Base-by-base conservation (phyloP, 2,797 vertebrate genomes). In the Centroberyx gerrardi region DNA sequence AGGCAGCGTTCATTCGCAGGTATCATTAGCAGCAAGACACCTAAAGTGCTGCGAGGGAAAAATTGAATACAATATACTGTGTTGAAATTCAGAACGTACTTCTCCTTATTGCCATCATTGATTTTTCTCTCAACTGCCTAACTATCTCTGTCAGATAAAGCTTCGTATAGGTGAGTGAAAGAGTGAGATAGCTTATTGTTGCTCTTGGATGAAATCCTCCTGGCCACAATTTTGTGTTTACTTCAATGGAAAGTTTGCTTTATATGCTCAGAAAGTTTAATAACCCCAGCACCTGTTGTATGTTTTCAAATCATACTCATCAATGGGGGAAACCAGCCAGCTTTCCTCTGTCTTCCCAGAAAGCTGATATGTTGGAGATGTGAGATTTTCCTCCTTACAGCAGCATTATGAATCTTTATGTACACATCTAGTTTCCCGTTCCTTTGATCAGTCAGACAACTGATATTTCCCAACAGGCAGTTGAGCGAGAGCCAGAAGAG, bases 1-100 rank as follows among this genome's bases (percentile, higher is more conserved):
- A 90, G 81, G 81, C 86, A 70, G 83, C 79, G 55, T 80, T 92
- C 72, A 55, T 82, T 89, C 17, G 42, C 79, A 90, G 83, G 82
- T 85, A 78, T 87, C 76, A 62, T 81, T 76, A 87, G 74, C 49
- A 63, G 74, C 42, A 0, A 53, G 60, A 74, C 74, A 74, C 66
- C 68, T 69, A 68, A 61, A 61, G 5, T 52, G 62, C 68, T 58
- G 67, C 28, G 18, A 31, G 28, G 17, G 48, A 14, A 8, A 29
- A 74, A 71, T 62, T 6, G 27, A 38, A 62, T 62, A 55, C n/a
- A 15, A 58, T 58, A 33, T 1, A 22, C 28, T 59, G 44, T 49
- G 46, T 15, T 55, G 52, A 72, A 54, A 61, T 38, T 8, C 12
- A 48, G 42, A 44, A 18, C 36, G n/a, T 12, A 38, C 48, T 27